A percentile compares a stretch with the other conserved stretches of the same genome.
phyloP scores from a whole-genome alignment of 2,888 invertebrate species.

The Thecophora atra region DNA sequence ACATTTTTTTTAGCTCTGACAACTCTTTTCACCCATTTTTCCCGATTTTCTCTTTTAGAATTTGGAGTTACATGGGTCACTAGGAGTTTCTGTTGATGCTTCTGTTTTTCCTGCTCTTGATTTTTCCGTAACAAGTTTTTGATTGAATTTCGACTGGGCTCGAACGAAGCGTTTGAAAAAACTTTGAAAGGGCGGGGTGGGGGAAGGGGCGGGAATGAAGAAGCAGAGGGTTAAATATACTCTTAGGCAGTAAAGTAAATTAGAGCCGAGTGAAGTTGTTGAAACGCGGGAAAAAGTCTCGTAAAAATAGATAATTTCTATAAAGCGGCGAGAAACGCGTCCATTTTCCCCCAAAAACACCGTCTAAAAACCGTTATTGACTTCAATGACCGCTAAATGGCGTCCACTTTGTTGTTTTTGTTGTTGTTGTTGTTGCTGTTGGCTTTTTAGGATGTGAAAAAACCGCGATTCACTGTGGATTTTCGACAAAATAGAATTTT shows the following conservation, averaged over 20 bases:
- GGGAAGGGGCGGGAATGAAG: neutral
- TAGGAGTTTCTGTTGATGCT: too few relatives aligned
- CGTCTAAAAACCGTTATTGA: slow-evolving; percentile 3
- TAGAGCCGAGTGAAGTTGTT: neutral
- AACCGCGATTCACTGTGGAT: neutral
- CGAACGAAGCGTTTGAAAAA: neutral
- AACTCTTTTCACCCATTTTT: slow-evolving; percentile 29
- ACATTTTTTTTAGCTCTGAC: neutral
- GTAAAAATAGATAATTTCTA: slow-evolving; percentile 1
- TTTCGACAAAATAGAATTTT: neutral
- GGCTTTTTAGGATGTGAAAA: neutral
- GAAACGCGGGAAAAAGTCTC: neutral
- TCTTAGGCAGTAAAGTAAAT: neutral
- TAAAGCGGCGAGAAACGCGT: neutral
- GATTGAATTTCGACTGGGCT: neutral
- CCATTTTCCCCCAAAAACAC: neutral
- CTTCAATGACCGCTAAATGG: slow-evolving; percentile 31
- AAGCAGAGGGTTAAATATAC: neutral
- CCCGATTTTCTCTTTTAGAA: slow-evolving; percentile 35
- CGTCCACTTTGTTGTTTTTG: neutral
- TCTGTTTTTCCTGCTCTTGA: too few relatives aligned
- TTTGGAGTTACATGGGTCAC: neutral
- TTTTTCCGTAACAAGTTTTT: neutral
- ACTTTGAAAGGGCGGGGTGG: neutral
- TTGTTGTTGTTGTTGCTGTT: neutral